phyloP scores from a whole-genome alignment of 2,888 invertebrate genomes.

The Glyphotaelius pellucidus region DNA sequence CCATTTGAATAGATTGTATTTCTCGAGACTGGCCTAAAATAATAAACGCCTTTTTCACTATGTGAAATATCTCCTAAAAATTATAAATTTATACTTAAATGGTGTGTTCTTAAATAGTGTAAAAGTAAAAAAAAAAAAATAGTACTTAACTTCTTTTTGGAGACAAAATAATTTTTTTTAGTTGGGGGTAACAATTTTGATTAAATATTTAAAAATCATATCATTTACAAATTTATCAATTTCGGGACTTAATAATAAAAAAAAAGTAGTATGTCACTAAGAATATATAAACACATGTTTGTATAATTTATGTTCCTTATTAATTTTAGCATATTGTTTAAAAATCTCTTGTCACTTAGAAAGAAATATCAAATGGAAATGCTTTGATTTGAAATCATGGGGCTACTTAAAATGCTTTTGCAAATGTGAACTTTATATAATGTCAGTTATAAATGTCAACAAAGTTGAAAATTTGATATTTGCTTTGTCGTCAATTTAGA shows the following conservation, averaged over 20 bases:
- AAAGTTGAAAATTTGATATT: not conserved
- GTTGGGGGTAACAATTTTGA: not conserved
- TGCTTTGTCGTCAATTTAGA: not conserved
- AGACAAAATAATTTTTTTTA: not conserved
- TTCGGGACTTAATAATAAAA: not conserved
- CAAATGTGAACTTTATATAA: too few species aligned
- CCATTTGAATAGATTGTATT: not conserved
- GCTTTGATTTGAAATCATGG: not conserved
- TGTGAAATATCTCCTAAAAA: not conserved
- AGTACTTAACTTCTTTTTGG: not conserved
- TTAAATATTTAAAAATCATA: not conserved
- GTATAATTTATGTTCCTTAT: not conserved
- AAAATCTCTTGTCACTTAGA: not conserved
- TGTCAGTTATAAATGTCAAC: too few species aligned
- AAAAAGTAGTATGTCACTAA: not conserved
- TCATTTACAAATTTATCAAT: not conserved
- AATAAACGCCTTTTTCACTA: not conserved
- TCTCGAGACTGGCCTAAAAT: not conserved
- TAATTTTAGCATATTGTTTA: not conserved
- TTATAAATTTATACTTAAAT: not conserved
- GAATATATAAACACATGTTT: not conserved
- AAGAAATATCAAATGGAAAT: not conserved
- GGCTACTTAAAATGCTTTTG: not conserved
- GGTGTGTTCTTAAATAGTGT: not conserved
- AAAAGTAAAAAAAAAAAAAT: not conserved